Evolutionary conservation across 2,888 invertebrate genomes (phyloP).

Genomic region (Venusia cambrica): DNA sequence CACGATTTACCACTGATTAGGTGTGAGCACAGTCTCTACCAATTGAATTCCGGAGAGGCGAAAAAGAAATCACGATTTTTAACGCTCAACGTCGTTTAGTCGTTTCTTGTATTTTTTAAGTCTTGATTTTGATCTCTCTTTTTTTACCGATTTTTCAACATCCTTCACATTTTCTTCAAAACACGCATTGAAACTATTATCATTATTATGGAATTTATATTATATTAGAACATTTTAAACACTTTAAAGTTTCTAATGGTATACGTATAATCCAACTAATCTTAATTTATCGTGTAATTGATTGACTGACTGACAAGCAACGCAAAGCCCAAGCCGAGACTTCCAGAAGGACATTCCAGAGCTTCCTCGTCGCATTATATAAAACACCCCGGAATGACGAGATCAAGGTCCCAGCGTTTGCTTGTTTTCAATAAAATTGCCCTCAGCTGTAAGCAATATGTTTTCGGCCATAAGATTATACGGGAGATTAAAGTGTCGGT

Average conservation of each 20-base stretch:
- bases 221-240: no score
- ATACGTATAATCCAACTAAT: no score
- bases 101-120: slow-evolving; percentile 14
- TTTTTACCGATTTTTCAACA: background rate
- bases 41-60: slow-evolving; percentile 49
- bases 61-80: slow-evolving; percentile 35
- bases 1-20: slow-evolving; percentile 65
- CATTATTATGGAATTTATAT: no score
- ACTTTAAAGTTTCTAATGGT: no score
- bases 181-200: no score
- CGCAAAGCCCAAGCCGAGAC: no score
- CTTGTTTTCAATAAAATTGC: slow-evolving; percentile 34
- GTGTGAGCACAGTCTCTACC: slow-evolving; percentile 36
- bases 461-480: slow-evolving; percentile 55
- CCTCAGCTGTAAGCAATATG: slow-evolving; percentile 61
- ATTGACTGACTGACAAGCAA: no score
- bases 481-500: slow-evolving; percentile 58
- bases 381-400: no score
- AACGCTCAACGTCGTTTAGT: slow-evolving; percentile 9
- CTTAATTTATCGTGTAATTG: no score
- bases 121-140: slow-evolving; percentile 5
- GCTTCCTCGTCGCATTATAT: no score
- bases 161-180: no score
- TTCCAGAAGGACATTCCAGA: no score
- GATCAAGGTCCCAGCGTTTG: background rate